Evolutionary conservation across 1,140 invertebrate genomes (phyloP), one percentile per base, ranked within the genome.

Genomic region (Bombyx mandarina): DNA sequence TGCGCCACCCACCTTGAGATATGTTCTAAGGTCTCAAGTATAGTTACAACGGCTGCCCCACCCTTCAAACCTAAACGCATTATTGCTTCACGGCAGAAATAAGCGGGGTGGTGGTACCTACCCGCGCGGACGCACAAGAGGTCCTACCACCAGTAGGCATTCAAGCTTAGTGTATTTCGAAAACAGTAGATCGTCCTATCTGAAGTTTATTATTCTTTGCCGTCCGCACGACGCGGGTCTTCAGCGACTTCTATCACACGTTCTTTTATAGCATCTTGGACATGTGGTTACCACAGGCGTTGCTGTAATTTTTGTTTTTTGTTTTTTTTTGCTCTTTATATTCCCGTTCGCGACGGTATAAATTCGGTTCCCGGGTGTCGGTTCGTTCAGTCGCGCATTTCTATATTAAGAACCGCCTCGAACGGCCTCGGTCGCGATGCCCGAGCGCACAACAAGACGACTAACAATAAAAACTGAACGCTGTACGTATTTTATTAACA

Each of bases 401-500:
- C 79, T 84, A 86, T 68, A 84, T 84, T 80, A 80, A 82, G 82
- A 82, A 67, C 75, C 65, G 65, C 67, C 71, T 63, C 67, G 58
- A 8, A 56, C 69, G 76, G 71, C 79, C 77, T 82, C 79, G 79
- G 52, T 47, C 63, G 67, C 46, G 58, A 82, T 86, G 82, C 78
- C 73, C 64, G 55, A 65, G 73, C 81, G 78, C 78, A 80, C 61
- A 73, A 56, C 67, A 57, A 69, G 54, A 63, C 65, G 26, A 54
- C 72, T 57, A 69, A 64, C 73, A 71, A 69, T 70, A 73, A 82
- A 75, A 82, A 69, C 62, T 72, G 77, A 79, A 79, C 76, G 77
- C 79, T 76, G 76, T 72, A 77, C 77, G 71, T 83, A 82, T 80
- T 79, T 79, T 84, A 81, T 79, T 77, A 79, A 62, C 43, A 66